phyloP scores from a whole-genome alignment of 2,888 invertebrate genomes.

The Pammene aurita region DNA sequence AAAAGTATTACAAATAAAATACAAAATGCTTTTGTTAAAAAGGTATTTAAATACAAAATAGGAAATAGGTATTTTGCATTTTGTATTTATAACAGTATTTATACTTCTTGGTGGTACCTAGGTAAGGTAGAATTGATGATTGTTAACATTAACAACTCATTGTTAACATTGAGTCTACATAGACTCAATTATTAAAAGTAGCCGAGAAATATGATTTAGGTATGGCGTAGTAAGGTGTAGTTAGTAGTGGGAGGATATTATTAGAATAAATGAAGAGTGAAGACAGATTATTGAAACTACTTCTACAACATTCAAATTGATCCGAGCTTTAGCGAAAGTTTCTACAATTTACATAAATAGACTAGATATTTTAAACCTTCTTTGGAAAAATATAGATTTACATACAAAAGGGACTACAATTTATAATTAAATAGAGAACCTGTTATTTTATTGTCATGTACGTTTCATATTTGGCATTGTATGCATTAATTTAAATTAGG shows the following conservation, averaged over 20 bases:
- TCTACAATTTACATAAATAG: conserved; percentile 25
- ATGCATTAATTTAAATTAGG: conserved; percentile 3
- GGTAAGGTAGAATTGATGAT: no score
- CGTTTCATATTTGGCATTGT: conserved; percentile 9
- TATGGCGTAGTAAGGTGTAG: no score
- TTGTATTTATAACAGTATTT: no score
- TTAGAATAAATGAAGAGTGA: neutral
- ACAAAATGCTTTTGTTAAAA: no score
- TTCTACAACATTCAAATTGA: conserved; percentile 13
- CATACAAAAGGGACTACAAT: conserved; percentile 9
- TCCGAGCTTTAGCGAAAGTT: conserved; percentile 25
- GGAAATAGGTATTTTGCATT: no score
- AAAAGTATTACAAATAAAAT: no score
- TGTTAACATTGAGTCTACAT: no score
- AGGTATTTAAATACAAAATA: no score
- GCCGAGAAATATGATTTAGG: no score
- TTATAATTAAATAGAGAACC: neutral
- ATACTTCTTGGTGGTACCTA: no score
- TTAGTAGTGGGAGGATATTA: neutral
- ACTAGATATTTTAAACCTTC: neutral
- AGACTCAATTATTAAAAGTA: no score
- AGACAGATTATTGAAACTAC: conserved; percentile 6
- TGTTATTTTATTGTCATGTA: conserved; percentile 32
- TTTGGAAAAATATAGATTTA: conserved; percentile 31
- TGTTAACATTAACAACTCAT: no score